Conservation (phyloP, 2,113 vertebrate genomes). For the Alosa alosa region DNA sequence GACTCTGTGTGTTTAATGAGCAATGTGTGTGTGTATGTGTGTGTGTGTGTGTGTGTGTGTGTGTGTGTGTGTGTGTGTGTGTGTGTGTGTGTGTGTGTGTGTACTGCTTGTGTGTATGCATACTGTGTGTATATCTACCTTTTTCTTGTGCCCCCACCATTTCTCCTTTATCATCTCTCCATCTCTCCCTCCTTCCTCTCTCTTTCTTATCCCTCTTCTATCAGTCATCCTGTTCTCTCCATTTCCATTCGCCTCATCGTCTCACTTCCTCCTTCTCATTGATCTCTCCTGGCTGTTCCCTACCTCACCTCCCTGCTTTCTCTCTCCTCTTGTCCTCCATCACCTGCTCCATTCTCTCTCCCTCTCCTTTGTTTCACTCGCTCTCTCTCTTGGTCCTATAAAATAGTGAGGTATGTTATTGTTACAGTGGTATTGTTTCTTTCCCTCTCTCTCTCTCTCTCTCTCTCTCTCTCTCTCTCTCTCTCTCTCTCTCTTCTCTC, state of each 20-base stretch:
- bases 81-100: background rate
- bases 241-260: constrained; percentile 17
- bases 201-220: background rate
- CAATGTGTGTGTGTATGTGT: constrained; percentile 35
- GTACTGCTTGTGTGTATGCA: background rate
- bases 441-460: too few species aligned
- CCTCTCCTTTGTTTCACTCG: background rate
- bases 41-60: constrained; percentile 7
- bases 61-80: constrained; percentile 25
- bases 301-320: background rate
- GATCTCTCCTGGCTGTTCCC: background rate
- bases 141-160: constrained; percentile 50
- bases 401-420: background rate
- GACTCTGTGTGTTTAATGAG: constrained; percentile 56
- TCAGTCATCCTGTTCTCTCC: constrained; percentile 28
- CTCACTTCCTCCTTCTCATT: constrained; percentile 27
- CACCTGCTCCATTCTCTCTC: constrained; percentile 6
- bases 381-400: background rate
- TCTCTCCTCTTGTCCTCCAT: background rate
- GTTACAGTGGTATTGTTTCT: background rate
- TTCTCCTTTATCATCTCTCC: constrained; percentile 46
- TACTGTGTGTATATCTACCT: constrained; percentile 40
- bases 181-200: background rate
- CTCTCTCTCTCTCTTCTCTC: too few species aligned
- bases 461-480: too few species aligned